Percentiles rank a stretch among this genome's conserved stretches.
These are phyloP conservation scores for Bombus superbus DNA, from an alignment of 1,140 invertebrate genomes.

Conservation along the genomic window DNA sequence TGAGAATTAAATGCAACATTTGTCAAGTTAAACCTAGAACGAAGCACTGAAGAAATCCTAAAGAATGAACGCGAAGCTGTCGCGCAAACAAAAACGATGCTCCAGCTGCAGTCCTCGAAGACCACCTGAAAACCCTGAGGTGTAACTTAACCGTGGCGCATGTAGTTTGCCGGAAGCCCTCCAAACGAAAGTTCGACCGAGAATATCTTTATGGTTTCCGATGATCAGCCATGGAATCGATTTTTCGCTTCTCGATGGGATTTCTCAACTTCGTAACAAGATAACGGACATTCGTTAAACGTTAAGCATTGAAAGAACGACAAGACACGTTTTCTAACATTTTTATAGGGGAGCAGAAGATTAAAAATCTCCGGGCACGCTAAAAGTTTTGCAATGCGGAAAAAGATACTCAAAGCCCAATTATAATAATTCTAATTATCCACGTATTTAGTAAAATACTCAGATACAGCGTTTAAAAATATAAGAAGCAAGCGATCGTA, in stretches of 20 bases:
- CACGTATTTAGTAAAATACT: too few species aligned
- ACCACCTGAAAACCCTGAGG: background rate
- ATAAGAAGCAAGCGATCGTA: too few species aligned
- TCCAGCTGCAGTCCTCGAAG: constrained; percentile 19
- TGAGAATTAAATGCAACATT: background rate
- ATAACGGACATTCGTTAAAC: too few species aligned
- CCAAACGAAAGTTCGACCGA: constrained; percentile 35
- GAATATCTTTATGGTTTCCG: constrained; percentile 53
- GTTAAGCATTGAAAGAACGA: too few species aligned
- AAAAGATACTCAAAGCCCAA: too few species aligned
- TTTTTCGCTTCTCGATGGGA: constrained; percentile 20
- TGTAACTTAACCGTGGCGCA: background rate
- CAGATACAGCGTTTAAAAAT: too few species aligned
- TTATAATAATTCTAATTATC: too few species aligned
- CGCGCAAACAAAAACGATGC: constrained; percentile 32
- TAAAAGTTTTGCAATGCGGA: too few species aligned
- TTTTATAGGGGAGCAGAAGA: too few species aligned
- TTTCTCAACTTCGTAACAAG: too few species aligned
- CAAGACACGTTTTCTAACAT: too few species aligned
- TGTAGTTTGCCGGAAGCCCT: constrained; percentile 2
- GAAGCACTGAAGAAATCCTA: constrained; percentile 30
- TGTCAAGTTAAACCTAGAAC: background rate
- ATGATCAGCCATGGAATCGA: constrained; percentile 26
- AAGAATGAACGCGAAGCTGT: constrained; percentile 26
- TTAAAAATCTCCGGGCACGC: too few species aligned